Base-by-base conservation (phyloP, 2,888 invertebrate species). In the Hypolimnas misippus region DNA sequence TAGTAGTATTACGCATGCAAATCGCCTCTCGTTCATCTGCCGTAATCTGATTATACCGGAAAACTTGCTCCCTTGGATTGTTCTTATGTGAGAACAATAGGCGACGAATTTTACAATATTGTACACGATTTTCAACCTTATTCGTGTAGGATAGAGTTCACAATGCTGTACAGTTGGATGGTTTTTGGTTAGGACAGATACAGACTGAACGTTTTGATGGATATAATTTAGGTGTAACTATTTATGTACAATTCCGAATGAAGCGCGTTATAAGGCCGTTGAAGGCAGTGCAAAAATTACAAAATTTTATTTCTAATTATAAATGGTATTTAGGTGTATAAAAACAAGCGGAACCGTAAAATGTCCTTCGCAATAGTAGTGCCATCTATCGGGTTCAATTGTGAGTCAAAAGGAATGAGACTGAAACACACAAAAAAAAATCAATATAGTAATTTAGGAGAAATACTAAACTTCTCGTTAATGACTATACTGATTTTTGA, bases 1-100 rank as follows among this genome's bases (percentile, higher is more conserved):
- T 87, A 84, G 78, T 73, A 69, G 68, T 80, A 86, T 89, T 87
- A 88, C 81, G 76, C 79, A 87, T 87, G 88, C 88, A 88, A 88
- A 87, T 87, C 85, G 79, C 75, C 71, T 73, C 71, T 72, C 76
- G 73, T 72, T 84, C 87, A 86, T 87, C 84, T 85, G 83, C 71
- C 70, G 77, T 84, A 84, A 89, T 87, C 83, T 74, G 83, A 86
- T 88, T 88, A 86, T 82, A 73, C 75, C 72, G 77, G 75, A 74
- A 69, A 75, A 74, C 73, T 69, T 68, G 59, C 62, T 65, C 63
- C 59, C 63, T 51, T 60, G 62, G 52, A 67, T 67, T 68, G 69
- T 70, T 68, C 68, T 67, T 69, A 66, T 68, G 67, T 66, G 67
- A 57, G 69, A 68, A 71, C 65, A 70, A 67, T 64, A 66, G 65